Conservation (phyloP, 2,113 vertebrate genomes). For the Falcunculus frontatus region DNA sequence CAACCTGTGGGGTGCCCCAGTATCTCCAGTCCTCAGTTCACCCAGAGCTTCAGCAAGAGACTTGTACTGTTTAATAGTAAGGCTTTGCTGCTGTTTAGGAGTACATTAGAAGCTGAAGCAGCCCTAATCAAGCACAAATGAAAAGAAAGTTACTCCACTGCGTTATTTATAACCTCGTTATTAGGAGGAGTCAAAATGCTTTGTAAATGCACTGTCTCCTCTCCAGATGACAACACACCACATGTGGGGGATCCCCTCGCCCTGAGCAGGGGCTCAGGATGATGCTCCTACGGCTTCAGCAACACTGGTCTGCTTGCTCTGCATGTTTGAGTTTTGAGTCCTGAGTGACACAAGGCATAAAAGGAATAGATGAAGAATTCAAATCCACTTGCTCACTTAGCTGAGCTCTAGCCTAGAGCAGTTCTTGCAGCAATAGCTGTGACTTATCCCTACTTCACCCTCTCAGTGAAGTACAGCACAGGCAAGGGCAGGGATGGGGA, state of each 20-base stretch:
- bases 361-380: neutral
- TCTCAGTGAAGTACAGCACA: neutral
- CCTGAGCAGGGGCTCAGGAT: neutral
- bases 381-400: neutral
- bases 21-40: neutral
- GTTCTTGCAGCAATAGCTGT: neutral
- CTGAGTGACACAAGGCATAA: neutral
- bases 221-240: neutral
- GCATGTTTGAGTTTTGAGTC: neutral
- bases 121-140: neutral
- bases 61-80: neutral
- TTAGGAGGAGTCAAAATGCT: neutral
- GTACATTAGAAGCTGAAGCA: neutral
- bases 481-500: neutral
- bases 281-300: neutral
- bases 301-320: neutral
- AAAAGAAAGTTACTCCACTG: neutral
- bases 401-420: neutral
- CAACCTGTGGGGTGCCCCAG: neutral
- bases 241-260: rapidly evolving
- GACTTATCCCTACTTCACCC: neutral
- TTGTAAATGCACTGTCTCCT: neutral
- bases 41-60: neutral
- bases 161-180: neutral
- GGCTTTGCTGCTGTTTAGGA: neutral